Conservation (phyloP, 1,140 invertebrate species). For the Zeugodacus cucurbitae region DNA sequence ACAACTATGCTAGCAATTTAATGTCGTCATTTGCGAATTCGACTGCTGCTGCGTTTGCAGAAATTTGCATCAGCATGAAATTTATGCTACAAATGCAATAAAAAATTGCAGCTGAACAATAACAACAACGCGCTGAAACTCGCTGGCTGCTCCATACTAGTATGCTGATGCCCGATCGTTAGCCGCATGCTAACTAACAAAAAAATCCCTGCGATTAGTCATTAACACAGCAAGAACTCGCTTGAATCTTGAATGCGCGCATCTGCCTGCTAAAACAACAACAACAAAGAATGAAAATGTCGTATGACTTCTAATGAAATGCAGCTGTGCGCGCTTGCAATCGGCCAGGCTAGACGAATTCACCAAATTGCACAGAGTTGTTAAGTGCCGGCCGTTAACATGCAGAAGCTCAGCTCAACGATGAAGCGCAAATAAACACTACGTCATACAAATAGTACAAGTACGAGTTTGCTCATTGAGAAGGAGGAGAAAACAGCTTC, state of each 20-base stretch:
- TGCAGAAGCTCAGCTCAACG: background rate
- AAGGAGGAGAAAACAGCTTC: background rate
- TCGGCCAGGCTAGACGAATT: background rate
- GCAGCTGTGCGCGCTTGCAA: slow-evolving; percentile 11
- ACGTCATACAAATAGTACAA: background rate
- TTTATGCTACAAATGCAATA: background rate
- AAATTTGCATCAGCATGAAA: background rate
- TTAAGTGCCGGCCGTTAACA: background rate
- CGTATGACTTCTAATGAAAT: background rate
- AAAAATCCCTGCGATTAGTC: background rate
- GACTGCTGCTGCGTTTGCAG: background rate
- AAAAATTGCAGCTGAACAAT: background rate
- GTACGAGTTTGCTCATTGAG: background rate
- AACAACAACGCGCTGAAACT: background rate
- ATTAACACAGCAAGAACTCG: background rate
- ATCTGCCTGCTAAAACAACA: background rate
- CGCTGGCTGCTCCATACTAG: background rate
- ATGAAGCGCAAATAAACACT: background rate
- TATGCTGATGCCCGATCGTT: background rate
- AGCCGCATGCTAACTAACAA: background rate
- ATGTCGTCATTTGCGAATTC: no score
- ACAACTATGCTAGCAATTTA: no score
- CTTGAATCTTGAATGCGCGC: background rate
- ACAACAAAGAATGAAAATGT: background rate
- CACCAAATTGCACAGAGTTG: background rate